Conservation (phyloP, 2,888 invertebrate species). For the Dicranocentrus wangi region DNA sequence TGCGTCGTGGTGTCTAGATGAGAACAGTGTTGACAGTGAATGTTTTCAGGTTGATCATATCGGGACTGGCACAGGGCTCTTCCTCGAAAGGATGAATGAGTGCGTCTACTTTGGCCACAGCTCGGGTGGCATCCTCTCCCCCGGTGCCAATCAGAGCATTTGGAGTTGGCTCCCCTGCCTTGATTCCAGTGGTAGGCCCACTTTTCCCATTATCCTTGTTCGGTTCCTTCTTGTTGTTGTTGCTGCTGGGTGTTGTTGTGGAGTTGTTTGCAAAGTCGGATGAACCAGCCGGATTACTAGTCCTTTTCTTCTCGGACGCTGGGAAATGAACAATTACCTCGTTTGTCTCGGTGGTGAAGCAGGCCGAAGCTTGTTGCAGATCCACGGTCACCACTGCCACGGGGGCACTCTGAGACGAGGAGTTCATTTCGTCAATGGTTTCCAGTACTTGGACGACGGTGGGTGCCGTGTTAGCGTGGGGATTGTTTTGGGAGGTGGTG, state of each 20-base stretch:
- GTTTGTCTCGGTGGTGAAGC: constrained; percentile 65
- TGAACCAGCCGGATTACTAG: background rate
- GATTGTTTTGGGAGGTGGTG: constrained; percentile 71
- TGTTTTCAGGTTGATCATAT: constrained; percentile 32
- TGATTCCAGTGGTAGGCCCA: background rate
- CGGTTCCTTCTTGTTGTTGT: constrained; percentile 15
- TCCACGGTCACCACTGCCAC: constrained; percentile 58
- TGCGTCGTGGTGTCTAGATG: too few species aligned
- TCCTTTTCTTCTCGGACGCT: background rate
- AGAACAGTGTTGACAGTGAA: constrained; percentile 26
- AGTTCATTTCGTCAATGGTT: constrained; percentile 71
- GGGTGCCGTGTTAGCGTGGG: constrained; percentile 70
- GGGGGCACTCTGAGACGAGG: constrained; percentile 67
- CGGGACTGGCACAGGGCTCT: constrained; percentile 4
- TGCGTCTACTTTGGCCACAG: background rate
- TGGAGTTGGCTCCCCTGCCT: background rate
- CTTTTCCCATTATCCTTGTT: background rate
- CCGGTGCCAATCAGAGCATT: background rate
- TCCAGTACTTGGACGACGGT: constrained; percentile 73
- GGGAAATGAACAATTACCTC: constrained; percentile 71
- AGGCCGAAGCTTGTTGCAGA: constrained; percentile 59
- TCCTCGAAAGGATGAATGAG: constrained; percentile 9
- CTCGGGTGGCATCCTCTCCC: background rate
- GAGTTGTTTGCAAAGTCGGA: background rate
- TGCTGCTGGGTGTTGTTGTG: background rate